Evolutionary conservation across 2,113 vertebrate genomes (phyloP), one percentile per base, ranked within the genome.

Genomic region (Daphoenositta chrysoptera): DNA sequence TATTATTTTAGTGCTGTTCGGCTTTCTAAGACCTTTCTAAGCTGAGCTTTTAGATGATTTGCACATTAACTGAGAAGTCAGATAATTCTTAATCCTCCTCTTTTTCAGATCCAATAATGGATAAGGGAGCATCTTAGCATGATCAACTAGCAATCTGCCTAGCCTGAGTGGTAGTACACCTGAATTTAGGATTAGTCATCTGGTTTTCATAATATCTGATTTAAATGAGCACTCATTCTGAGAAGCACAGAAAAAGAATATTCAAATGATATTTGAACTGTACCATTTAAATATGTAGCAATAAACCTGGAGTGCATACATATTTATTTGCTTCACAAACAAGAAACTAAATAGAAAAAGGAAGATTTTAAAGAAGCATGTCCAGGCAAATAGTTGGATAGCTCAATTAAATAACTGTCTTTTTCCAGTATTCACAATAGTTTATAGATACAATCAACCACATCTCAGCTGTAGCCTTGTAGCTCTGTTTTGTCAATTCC

Each of bases 71-170:
- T 97, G 97, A 98, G 97, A 98, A 98, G 98, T 98, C 98, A 98
- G 99, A 99, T 99, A 98, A 99, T 99, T 99, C 98, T 98, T 99
- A 99, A 99, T 98, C 98, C 98, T 99, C 98, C 98, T 98, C 97
- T 96, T 98, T 98, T 98, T 98, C 98, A 98, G 98, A 99, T 99
- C 98, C 98, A 99, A 98, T 99, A 99, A 98, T 98, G 98, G 98
- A 99, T 99, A 99, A 99, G 98, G 96, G 96, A 98, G 98, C 97
- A 98, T 98, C 98, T 98, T 97, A 97, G 98, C 98, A 98, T 98
- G 98, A 99, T 99, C 98, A 98, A 98, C 98, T 98, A 98, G 98
- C 98, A 99, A 98, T 98, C 98, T 99, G 98, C 98, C 97, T 98
- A 98, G 98, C 97, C 98, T 98, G 98, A 98, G 98, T 98, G 97